Percentiles rank a stretch among this genome's conserved stretches.
phyloP scores from a whole-genome alignment of 2,113 vertebrate species.

The Leucopsar rothschildi region DNA sequence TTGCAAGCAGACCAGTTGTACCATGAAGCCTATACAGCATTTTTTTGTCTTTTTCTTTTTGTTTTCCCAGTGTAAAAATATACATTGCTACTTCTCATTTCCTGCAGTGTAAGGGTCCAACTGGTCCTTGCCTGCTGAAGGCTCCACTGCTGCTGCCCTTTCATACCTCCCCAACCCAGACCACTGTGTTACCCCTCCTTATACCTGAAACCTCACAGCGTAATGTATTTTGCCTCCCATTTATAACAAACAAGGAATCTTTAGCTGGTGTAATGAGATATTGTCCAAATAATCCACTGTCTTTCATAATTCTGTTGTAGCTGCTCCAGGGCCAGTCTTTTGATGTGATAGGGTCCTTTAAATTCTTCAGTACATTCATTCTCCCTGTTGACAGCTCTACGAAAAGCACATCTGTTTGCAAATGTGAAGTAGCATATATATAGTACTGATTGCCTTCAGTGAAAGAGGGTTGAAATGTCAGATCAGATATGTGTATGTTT shows the following conservation, averaged over 20 bases:
- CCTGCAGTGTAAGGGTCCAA: slow-evolving; percentile 55
- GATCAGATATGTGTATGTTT: slow-evolving; percentile 74
- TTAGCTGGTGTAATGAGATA: slow-evolving; percentile 87
- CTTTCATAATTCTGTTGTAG: slow-evolving; percentile 82
- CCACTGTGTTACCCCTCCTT: slow-evolving; percentile 83
- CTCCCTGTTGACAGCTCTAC: slow-evolving; percentile 84
- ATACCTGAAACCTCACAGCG: slow-evolving; percentile 92
- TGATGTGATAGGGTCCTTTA: slow-evolving; percentile 79
- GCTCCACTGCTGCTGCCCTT: slow-evolving; percentile 16
- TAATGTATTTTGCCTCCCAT: slow-evolving; percentile 82
- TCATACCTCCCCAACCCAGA: slow-evolving; percentile 98
- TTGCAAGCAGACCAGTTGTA: slow-evolving; percentile 77
- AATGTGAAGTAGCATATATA: slow-evolving; percentile 79
- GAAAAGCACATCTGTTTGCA: slow-evolving; percentile 82
- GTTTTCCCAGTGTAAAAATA: slow-evolving; percentile 76
- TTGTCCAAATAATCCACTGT: slow-evolving; percentile 92
- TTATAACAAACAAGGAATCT: slow-evolving; percentile 88
- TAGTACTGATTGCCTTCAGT: slow-evolving; percentile 82
- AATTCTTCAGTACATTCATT: slow-evolving; percentile 75
- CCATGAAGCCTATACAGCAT: slow-evolving; percentile 73
- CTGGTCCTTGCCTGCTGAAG: slow-evolving; percentile 21
- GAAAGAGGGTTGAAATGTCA: slow-evolving; percentile 91
- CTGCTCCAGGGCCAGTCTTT: slow-evolving; percentile 83
- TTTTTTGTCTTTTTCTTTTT: slow-evolving; percentile 15
- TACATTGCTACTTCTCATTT: slow-evolving; percentile 68